These are phyloP conservation scores for Phrynosoma blainvillii DNA, from an alignment of 2,113 vertebrate species.

Conservation along the genomic window DNA sequence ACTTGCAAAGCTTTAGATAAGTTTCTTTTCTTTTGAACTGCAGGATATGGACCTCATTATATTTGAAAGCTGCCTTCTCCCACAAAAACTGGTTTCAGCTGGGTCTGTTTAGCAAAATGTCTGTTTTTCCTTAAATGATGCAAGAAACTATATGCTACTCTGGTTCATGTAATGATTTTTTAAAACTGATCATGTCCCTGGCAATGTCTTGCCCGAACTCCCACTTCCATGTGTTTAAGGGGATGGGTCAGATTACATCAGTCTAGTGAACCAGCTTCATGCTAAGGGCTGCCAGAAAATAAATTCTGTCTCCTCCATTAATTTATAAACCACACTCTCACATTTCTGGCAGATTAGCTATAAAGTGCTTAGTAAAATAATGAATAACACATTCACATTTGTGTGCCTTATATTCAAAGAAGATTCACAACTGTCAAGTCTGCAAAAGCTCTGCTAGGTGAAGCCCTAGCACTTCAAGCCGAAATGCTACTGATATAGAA, in stretches of 20 bases:
- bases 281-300: conserved; percentile 21
- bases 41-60: neutral
- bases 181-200: neutral
- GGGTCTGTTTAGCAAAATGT: neutral
- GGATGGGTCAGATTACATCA: conserved; percentile 20
- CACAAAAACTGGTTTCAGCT: neutral
- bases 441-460: conserved; percentile 30
- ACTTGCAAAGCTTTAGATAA: neutral
- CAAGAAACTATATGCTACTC: neutral
- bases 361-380: conserved; percentile 12
- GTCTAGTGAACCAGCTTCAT: conserved; percentile 13
- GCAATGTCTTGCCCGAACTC: neutral
- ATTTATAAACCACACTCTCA: neutral
- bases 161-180: conserved; percentile 25
- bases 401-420: conserved; percentile 15
- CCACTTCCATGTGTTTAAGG: conserved; percentile 33
- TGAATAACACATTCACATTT: neutral
- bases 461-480: conserved; percentile 37
- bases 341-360: conserved; percentile 28
- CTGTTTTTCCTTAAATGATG: neutral
- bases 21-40: neutral
- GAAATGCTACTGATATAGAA: conserved; percentile 15
- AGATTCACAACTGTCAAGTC: conserved; percentile 41
- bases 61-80: neutral
- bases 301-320: conserved; percentile 1